phyloP scores from a whole-genome alignment of 2,113 vertebrate species.

The Hypomesus transpacificus region DNA sequence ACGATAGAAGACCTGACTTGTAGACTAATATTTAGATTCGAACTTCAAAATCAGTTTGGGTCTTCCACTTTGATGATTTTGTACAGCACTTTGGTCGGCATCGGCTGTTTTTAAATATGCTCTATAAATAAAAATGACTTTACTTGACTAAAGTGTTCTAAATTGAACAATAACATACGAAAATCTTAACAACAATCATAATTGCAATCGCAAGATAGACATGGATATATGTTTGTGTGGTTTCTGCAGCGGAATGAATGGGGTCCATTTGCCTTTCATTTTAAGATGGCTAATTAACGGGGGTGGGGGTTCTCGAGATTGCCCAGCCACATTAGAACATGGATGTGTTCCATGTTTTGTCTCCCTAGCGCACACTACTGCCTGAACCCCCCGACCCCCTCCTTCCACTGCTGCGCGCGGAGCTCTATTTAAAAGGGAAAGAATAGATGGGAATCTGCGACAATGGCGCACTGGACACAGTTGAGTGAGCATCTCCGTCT shows the following conservation, averaged over 20 bases:
- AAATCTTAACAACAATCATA: too few relatives aligned
- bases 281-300: constrained; percentile 59
- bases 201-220: background rate
- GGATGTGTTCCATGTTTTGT: constrained; percentile 65
- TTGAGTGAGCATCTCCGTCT: constrained; percentile 79
- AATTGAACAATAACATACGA: too few relatives aligned
- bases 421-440: constrained; percentile 80
- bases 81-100: too few relatives aligned
- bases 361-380: constrained; percentile 27
- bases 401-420: constrained; percentile 37
- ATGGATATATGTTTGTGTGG: background rate
- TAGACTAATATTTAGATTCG: too few relatives aligned
- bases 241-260: background rate
- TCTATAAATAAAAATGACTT: too few relatives aligned
- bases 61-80: too few relatives aligned
- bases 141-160: too few relatives aligned
- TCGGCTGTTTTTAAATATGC: too few relatives aligned
- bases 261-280: constrained; percentile 39
- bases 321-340: constrained; percentile 45
- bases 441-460: constrained; percentile 78
- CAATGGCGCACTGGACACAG: constrained; percentile 80
- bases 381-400: constrained; percentile 26
- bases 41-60: too few relatives aligned
- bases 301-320: constrained; percentile 36
- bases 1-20: too few relatives aligned